Percentiles rank a stretch among this genome's conserved stretches.
Conservation (phyloP, 1,140 invertebrate genomes). For the Bombus haemorrhoidalis region DNA sequence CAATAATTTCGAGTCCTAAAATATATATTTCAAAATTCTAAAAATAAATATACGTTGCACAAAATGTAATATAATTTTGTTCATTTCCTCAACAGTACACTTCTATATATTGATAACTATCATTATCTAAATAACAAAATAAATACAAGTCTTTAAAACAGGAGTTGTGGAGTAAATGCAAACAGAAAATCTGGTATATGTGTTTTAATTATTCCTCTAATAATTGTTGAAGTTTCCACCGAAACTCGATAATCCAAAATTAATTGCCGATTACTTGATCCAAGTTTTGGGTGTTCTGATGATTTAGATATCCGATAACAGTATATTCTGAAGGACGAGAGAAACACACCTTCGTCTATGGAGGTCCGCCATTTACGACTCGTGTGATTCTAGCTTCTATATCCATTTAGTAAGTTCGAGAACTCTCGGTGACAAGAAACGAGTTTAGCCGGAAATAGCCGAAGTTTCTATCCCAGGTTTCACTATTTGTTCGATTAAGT, state of each 20-base stretch:
- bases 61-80: not conserved
- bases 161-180: not conserved
- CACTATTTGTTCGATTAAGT: not conserved
- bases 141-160: not conserved
- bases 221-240: not conserved
- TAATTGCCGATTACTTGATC: not conserved
- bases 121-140: not conserved
- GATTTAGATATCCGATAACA: slow-evolving; percentile 1
- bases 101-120: not conserved
- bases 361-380: slow-evolving; percentile 34
- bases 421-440: not conserved
- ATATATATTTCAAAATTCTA: not conserved
- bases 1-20: not conserved
- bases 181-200: not conserved
- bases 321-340: not conserved
- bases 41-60: slow-evolving; percentile 2
- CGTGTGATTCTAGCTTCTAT: not conserved
- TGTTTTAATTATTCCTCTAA: not conserved
- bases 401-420: not conserved
- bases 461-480: not conserved
- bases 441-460: slow-evolving; percentile 10
- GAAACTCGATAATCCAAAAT: not conserved
- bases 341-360: slow-evolving; percentile 3
- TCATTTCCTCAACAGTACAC: not conserved
- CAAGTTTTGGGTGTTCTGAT: not conserved